Percentiles rank a stretch among this genome's conserved stretches.
phyloP scores from a whole-genome alignment of 2,888 invertebrate genomes.

The Apamea anceps region DNA sequence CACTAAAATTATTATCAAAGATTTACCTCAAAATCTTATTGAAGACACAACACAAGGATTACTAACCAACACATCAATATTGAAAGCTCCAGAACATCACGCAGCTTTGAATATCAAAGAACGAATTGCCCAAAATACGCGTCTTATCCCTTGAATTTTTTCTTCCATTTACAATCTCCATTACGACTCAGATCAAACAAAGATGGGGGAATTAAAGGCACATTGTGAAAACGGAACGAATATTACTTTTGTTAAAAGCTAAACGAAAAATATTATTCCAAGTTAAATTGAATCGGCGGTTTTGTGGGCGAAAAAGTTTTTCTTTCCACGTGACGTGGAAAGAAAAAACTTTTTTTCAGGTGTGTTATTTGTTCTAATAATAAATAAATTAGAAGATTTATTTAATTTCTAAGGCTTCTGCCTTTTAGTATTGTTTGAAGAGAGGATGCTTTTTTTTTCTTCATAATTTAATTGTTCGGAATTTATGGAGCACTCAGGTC shows the following conservation, averaged over 20 bases:
- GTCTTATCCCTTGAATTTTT: conserved; percentile 54
- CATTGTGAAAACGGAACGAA: conserved; percentile 58
- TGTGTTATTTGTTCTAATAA: conserved; percentile 42
- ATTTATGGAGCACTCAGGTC: neutral
- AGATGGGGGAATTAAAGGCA: conserved; percentile 62
- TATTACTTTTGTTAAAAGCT: conserved; percentile 66
- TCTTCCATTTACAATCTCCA: conserved; percentile 60
- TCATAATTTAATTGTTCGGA: conserved; percentile 12
- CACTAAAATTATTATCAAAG: neutral
- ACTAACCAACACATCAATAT: conserved; percentile 26
- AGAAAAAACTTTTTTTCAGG: too few relatives aligned
- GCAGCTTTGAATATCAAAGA: conserved; percentile 44
- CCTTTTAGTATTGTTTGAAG: neutral
- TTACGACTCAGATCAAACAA: conserved; percentile 64
- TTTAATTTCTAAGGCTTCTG: conserved; percentile 20
- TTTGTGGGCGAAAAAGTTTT: conserved; percentile 15
- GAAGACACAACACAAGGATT: conserved; percentile 9
- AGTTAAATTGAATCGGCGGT: conserved; percentile 58
- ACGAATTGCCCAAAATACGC: conserved; percentile 35
- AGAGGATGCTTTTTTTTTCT: neutral
- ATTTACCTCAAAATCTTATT: conserved; percentile 14
- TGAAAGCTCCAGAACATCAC: conserved; percentile 45
- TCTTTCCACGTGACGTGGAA: neutral
- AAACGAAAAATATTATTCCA: conserved; percentile 63
- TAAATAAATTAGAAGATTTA: conserved; percentile 35